Evolutionary conservation across 2,888 invertebrate species (phyloP).

Genomic region (Hanleya hanleyi): DNA sequence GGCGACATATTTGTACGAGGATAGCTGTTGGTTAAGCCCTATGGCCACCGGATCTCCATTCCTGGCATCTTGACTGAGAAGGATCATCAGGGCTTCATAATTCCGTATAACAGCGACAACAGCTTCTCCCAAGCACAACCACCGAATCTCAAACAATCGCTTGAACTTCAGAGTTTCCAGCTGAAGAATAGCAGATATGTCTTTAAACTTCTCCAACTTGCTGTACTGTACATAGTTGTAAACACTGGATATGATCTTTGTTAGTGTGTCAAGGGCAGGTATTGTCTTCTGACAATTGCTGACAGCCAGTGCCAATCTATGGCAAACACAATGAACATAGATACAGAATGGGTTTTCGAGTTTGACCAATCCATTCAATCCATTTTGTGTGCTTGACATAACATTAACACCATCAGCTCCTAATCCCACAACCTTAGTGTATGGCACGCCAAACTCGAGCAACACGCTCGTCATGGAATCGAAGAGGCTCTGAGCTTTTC

Average conservation of each 20-base stretch:
- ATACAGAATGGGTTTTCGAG: not conserved
- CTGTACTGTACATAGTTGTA: not conserved
- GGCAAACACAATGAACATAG: conserved; percentile 2
- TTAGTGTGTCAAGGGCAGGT: not conserved
- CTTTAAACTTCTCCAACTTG: not conserved
- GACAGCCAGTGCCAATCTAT: not conserved
- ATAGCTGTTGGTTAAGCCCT: not conserved
- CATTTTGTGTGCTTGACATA: not conserved
- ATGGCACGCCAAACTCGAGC: not conserved
- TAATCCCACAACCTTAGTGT: not conserved
- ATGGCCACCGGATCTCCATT: not conserved
- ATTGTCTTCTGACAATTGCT: not conserved
- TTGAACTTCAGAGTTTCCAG: not conserved
- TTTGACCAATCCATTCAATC: not conserved
- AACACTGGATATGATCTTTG: not conserved
- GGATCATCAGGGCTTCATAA: not conserved
- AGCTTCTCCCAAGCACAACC: not conserved
- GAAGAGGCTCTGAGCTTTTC: not conserved
- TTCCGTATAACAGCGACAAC: not conserved
- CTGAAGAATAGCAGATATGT: not conserved
- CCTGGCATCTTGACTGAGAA: not conserved
- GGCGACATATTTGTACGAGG: not conserved
- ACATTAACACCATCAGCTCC: not conserved
- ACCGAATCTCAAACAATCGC: not conserved
- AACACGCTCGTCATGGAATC: not conserved